Evolutionary conservation across 1,140 invertebrate genomes (phyloP), one percentile per base, ranked within the genome.

Genomic region (Pygmarrhopalites habei): DNA sequence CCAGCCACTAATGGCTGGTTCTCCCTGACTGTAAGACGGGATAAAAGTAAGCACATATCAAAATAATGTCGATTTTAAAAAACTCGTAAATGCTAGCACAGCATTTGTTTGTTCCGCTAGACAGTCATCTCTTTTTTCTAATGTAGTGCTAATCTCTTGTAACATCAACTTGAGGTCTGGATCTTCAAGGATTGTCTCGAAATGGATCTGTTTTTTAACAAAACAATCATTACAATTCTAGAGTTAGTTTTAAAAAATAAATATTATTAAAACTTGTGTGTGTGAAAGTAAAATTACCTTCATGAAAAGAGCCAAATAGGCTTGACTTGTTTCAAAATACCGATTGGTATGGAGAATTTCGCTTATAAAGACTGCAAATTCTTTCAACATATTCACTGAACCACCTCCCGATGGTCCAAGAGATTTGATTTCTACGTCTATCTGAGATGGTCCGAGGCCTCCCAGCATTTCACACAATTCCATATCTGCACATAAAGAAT

Each of bases 261-360:
- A 41, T 56, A 15, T 39, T 39, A 56, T 28, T n/a, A 52, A 52
- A 30, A 7, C 7, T 21, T 52, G 15, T 23, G 15, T 49, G 7
- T 49, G 15, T 21, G 21, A 19, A 14, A 14, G 46, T 49, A 23
- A 17, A n/a, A 17, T 66, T 46, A 85, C 82, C 77, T 95, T 95
- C 14, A 98, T 74, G 79, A 95, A 97, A 19, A 96, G 78, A 53
- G 83, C 85, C n/a, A 98, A 79, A 79, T 95, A 97, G 1, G 92
- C 85, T 75, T 96, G 89, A 0, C 85, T 84, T n/a, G 96, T 75
- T 79, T 98, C 95, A 79, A 93, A 97, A 77, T 96, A 83, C 66
- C 75, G 83, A 70, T 89, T 90, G 2, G 80, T 87, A 62, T 82
- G 77, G 1, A 97, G 79, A 77, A 89, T 84, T 58, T 75, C 77